A percentile compares a stretch with the other conserved stretches of the same genome.
These are phyloP conservation scores for Halisarca cf. caerulea DNA, from an alignment of 37 sponge, comb jelly and placozoan genomes.

Conservation along the genomic window DNA sequence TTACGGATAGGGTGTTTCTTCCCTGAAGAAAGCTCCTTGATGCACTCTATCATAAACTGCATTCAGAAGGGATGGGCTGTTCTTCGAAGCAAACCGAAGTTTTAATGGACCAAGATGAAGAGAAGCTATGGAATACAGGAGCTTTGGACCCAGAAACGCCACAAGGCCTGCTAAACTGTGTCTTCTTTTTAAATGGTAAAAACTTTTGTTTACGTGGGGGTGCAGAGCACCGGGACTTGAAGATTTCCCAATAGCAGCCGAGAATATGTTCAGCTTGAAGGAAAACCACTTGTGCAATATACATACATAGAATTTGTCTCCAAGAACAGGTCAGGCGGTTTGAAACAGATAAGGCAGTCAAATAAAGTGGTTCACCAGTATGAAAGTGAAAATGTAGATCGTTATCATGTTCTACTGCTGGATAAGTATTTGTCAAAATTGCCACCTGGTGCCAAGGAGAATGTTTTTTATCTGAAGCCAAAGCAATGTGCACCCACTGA, in stretches of 20 bases:
- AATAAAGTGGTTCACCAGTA: too few relatives aligned
- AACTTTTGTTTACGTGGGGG: constrained; percentile 26
- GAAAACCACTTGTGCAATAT: neutral
- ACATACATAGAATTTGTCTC: constrained; percentile 26
- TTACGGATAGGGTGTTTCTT: too few relatives aligned
- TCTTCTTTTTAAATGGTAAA: too few relatives aligned
- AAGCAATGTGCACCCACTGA: neutral
- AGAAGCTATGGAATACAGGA: too few relatives aligned
- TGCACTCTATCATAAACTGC: too few relatives aligned
- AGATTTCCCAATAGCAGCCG: constrained; percentile 4
- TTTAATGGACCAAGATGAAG: too few relatives aligned
- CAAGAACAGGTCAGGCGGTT: constrained; percentile 1
- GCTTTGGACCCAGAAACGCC: too few relatives aligned
- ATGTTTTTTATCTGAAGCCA: neutral
- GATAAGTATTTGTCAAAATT: neutral
- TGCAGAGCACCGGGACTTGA: constrained; percentile 3
- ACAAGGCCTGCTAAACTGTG: too few relatives aligned
- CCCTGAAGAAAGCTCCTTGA: too few relatives aligned
- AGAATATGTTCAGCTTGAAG: neutral
- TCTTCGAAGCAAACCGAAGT: too few relatives aligned
- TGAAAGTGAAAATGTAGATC: too few relatives aligned
- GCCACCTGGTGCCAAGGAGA: neutral
- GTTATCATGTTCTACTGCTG: neutral
- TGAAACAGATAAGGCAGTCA: neutral
- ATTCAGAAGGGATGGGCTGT: too few relatives aligned